Conservation (phyloP, 2,888 invertebrate genomes). For the Trachelus iudaicus region DNA sequence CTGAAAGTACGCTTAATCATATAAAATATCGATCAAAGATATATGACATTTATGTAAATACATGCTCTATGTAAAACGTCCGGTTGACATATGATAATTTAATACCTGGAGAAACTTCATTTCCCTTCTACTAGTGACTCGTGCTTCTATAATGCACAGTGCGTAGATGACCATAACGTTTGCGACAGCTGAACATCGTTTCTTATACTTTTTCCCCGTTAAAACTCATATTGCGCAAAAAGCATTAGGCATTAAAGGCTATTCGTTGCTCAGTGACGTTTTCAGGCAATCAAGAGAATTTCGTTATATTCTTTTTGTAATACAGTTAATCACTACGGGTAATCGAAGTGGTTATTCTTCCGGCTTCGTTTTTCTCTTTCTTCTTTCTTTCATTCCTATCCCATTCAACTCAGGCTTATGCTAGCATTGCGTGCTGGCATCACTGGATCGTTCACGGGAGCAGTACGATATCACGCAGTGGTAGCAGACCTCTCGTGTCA, state of each 20-base stretch:
- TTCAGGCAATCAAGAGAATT: not conserved
- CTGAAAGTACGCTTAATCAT: not conserved
- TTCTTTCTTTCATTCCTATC: not conserved
- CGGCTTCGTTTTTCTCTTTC: not conserved
- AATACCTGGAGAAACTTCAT: not conserved
- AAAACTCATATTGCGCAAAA: not conserved
- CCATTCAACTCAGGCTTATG: not conserved
- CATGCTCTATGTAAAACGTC: not conserved
- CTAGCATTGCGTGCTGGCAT: not conserved
- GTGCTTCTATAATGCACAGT: not conserved
- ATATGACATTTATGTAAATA: not conserved
- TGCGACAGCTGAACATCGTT: not conserved
- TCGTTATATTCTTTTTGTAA: not conserved
- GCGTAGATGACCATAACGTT: not conserved
- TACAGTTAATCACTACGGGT: not conserved
- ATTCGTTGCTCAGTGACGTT: not conserved
- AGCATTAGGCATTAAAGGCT: not conserved
- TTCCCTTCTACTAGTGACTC: not conserved
- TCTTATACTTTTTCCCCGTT: not conserved
- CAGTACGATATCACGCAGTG: not conserved
- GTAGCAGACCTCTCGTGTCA: constrained; percentile 10
- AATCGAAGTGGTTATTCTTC: not conserved
- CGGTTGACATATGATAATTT: not conserved
- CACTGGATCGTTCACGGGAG: not conserved
- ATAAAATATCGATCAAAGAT: not conserved